Base-by-base conservation (phyloP, 2,113 vertebrate genomes). In the Dolichotis patagonum region DNA sequence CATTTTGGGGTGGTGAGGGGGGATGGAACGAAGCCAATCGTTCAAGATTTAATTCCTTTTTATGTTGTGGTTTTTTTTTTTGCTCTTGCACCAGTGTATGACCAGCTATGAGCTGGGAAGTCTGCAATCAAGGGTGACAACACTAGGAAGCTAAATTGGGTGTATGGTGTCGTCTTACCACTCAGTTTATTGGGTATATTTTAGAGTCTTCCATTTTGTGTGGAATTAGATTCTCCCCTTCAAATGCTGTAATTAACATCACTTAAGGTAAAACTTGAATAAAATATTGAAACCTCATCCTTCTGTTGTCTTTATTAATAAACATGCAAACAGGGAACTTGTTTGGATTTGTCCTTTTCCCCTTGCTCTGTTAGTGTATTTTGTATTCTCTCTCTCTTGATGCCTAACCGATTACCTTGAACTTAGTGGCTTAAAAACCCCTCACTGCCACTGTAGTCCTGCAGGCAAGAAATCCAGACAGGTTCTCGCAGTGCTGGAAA, bases 181-280 rank as follows among this genome's bases (percentile, higher is more conserved):
- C 88, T 93, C 77, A 54, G 30, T 80, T 80, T 98, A 97, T 98
- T 98, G 97, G 97, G 97, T 99, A 98, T 97, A 98, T 99, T 98
- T 98, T 98, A 98, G 98, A 98, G 98, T 99, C 98, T 99, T 99
- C 98, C 99, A 99, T 98, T 98, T 98, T 98, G 98, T 99, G 98
- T 99, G 98, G 98, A 99, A 98, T 96, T 99, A 99, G 98, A 98
- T 82, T 71, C 78, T 96, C 91, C 96, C 97, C 98, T 98, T 97
- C 96, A 98, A 98, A 98, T 98, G 98, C 98, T 99, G 98, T 99
- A 98, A 98, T 98, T 98, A 98, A 98, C 98, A 98, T 98, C 98
- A 98, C 97, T 98, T 98, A 98, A 98, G 98, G 97, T 98, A 98
- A 98, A 97, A 98, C 98, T 98, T 98, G 98, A 99, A 98, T 99